phyloP scores from a whole-genome alignment of 1,140 invertebrate species.

The Cephus cinctus region DNA sequence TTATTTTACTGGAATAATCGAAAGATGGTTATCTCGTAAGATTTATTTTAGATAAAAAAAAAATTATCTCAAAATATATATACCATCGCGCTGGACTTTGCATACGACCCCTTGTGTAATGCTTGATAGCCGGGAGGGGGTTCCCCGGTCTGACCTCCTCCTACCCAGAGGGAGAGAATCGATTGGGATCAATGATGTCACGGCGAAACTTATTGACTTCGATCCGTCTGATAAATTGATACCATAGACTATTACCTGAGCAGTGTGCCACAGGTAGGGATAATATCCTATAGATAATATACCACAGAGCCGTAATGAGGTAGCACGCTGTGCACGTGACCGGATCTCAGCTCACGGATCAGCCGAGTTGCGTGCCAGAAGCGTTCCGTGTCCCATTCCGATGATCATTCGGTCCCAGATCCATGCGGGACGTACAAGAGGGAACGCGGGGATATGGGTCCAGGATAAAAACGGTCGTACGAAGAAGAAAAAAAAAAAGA shows the following conservation, averaged over 20 bases:
- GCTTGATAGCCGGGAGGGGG: neutral
- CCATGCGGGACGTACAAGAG: no score
- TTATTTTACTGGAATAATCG: no score
- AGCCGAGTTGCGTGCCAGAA: no score
- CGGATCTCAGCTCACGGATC: constrained; percentile 30
- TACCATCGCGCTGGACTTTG: no score
- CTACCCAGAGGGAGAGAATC: constrained; percentile 14
- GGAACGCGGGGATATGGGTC: no score
- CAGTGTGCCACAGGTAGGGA: neutral
- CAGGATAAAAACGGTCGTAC: constrained; percentile 24
- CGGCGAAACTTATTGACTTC: constrained; percentile 26
- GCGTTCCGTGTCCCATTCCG: no score
- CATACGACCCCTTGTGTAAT: no score
- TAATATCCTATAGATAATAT: constrained; percentile 27
- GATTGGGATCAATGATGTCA: constrained; percentile 36
- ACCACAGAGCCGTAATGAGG: constrained; percentile 23
- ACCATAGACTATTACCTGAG: constrained; percentile 24
- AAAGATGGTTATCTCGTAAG: no score
- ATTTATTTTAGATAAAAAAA: no score
- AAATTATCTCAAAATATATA: no score
- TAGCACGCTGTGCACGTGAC: constrained; percentile 25
- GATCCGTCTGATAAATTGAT: constrained; percentile 33
- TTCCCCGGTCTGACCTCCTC: constrained; percentile 7
- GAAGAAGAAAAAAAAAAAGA: constrained; percentile 6
- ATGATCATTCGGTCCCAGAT: no score